Percentiles rank a stretch among this genome's conserved stretches.
These are phyloP conservation scores for Coptodon rendalli DNA, from an alignment of 2,113 vertebrate species.

Conservation along the genomic window DNA sequence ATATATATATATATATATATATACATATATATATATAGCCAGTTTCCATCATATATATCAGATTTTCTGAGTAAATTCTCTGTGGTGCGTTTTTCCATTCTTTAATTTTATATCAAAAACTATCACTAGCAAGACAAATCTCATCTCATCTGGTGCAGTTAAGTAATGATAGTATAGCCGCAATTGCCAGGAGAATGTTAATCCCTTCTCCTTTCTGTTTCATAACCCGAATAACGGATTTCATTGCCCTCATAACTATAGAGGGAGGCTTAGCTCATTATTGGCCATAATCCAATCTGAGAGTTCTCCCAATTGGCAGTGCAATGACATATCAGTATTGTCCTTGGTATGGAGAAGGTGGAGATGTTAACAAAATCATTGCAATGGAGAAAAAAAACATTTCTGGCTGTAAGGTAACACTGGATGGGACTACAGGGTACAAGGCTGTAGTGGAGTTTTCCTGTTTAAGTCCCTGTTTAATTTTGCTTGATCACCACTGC, in stretches of 20 bases:
- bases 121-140: not conserved
- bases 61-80: not conserved
- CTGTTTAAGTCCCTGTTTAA: not conserved
- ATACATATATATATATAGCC: not conserved
- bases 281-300: conserved; percentile 49
- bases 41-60: not conserved
- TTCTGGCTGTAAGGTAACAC: not conserved
- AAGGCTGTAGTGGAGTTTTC: not conserved
- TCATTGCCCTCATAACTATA: conserved; percentile 42
- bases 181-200: not conserved
- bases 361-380: conserved; percentile 17
- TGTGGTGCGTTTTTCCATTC: not conserved
- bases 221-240: conserved; percentile 35
- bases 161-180: not conserved
- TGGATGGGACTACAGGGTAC: conserved; percentile 4
- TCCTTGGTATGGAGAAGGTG: conserved; percentile 41
- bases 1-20: no score
- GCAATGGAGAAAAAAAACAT: not conserved
- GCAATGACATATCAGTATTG: conserved; percentile 48
- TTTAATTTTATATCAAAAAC: not conserved
- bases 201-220: conserved; percentile 19
- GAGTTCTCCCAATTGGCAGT: conserved; percentile 24
- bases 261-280: conserved; percentile 50
- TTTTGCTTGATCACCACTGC: not conserved
- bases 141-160: not conserved